These are phyloP conservation scores for Jacana jacana DNA, from an alignment of 2,113 vertebrate genomes.

Conservation along the genomic window DNA sequence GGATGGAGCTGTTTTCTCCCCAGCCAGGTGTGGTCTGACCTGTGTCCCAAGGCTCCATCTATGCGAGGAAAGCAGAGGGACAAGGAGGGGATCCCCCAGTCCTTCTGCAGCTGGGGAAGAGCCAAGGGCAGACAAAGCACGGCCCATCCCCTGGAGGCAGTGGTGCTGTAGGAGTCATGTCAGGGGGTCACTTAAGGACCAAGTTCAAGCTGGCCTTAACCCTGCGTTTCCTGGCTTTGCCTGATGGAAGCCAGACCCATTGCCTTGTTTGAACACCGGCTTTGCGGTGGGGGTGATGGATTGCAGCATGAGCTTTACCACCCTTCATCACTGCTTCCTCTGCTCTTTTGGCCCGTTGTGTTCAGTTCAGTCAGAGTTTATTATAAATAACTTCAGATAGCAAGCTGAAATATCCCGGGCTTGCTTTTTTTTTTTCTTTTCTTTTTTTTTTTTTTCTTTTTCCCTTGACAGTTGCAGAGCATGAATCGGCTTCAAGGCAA, in stretches of 20 bases:
- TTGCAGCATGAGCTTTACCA: neutral
- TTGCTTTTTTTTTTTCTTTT: neutral
- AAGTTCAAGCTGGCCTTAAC: neutral
- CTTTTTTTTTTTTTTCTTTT: neutral
- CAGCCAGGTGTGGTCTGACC: neutral
- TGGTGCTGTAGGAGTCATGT: neutral
- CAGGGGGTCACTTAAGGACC: neutral
- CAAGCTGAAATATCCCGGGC: neutral
- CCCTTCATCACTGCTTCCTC: conserved; percentile 8
- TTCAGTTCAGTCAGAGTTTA: neutral
- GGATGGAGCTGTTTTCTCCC: neutral
- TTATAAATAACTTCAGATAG: conserved; percentile 1
- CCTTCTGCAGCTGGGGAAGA: neutral
- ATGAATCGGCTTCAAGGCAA: neutral
- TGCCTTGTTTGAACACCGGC: neutral
- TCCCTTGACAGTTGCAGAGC: neutral
- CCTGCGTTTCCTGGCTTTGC: neutral
- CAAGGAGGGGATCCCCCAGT: neutral
- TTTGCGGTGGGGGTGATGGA: neutral
- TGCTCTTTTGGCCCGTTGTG: neutral
- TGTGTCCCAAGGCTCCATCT: fast-evolving
- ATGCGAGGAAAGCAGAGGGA: fast-evolving
- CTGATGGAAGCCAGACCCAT: conserved; percentile 8
- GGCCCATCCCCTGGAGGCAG: neutral
- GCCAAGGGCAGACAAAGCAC: neutral